A percentile compares a stretch with the other conserved stretches of the same genome.
Evolutionary conservation across 2,888 invertebrate species (phyloP).

Genomic region (Andricus curvator): DNA sequence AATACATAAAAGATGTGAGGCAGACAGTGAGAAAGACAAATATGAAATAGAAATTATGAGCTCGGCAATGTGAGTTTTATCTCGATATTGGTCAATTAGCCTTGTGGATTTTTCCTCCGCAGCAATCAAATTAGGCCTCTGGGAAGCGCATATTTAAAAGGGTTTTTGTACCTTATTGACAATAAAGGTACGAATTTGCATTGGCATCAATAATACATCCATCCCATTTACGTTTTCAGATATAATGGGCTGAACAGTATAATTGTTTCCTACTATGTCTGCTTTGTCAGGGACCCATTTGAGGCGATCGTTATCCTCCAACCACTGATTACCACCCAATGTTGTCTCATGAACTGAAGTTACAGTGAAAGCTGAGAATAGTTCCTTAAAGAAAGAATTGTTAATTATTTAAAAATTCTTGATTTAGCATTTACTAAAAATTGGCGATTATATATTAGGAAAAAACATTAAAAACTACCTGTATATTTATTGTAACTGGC

Average conservation of each 20-base stretch:
- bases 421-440: not conserved
- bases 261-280: slow-evolving; percentile 58
- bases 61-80: not conserved
- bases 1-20: not conserved
- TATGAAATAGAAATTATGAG: not conserved
- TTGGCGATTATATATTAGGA: no score
- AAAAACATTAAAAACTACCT: slow-evolving; percentile 67
- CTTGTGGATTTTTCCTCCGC: not conserved
- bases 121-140: slow-evolving; percentile 49
- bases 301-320: slow-evolving; percentile 80
- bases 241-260: not conserved
- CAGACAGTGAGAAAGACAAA: not conserved
- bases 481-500: slow-evolving; percentile 81
- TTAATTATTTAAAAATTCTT: not conserved
- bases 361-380: slow-evolving; percentile 82
- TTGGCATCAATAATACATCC: slow-evolving; percentile 82
- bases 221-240: slow-evolving; percentile 62
- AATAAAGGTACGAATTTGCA: slow-evolving; percentile 87
- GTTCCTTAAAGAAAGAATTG: slow-evolving; percentile 70
- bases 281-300: slow-evolving; percentile 79
- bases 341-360: slow-evolving; percentile 83
- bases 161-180: slow-evolving; percentile 60
- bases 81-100: not conserved
- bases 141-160: slow-evolving; percentile 53
- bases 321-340: slow-evolving; percentile 85